Conservation (phyloP, 2,113 vertebrate genomes). For the Corvus moneduloides region DNA sequence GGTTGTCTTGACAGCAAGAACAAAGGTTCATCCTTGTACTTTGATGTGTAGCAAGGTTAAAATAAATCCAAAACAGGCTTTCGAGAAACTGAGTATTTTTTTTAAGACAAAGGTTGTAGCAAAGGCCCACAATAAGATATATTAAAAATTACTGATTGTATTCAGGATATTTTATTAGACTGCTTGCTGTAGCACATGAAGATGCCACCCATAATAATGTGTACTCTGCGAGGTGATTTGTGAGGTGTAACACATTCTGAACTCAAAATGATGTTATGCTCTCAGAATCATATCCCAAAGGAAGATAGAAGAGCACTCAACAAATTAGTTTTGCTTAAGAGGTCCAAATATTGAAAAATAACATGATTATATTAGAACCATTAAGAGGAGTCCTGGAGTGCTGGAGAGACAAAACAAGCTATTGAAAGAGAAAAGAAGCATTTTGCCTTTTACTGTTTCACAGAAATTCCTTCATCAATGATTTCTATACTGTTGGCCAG, state of each 20-base stretch:
- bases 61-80: constrained; percentile 69
- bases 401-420: neutral
- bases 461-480: neutral
- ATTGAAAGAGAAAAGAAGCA: neutral
- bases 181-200: neutral
- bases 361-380: neutral
- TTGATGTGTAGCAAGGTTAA: constrained; percentile 70
- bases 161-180: neutral
- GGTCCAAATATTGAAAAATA: neutral
- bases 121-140: neutral
- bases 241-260: neutral
- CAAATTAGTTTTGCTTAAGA: neutral
- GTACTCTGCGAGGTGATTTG: neutral
- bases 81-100: constrained; percentile 68
- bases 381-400: neutral
- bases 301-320: neutral
- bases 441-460: neutral
- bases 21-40: constrained; percentile 71
- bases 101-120: constrained; percentile 58
- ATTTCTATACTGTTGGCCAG: neutral
- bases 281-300: neutral
- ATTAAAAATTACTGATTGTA: neutral
- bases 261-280: neutral
- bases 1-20: constrained; percentile 84
- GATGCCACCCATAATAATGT: neutral